Percentiles rank a stretch among this genome's conserved stretches.
Conservation (phyloP, 2,113 vertebrate genomes). For the Prietella phreatophila region DNA sequence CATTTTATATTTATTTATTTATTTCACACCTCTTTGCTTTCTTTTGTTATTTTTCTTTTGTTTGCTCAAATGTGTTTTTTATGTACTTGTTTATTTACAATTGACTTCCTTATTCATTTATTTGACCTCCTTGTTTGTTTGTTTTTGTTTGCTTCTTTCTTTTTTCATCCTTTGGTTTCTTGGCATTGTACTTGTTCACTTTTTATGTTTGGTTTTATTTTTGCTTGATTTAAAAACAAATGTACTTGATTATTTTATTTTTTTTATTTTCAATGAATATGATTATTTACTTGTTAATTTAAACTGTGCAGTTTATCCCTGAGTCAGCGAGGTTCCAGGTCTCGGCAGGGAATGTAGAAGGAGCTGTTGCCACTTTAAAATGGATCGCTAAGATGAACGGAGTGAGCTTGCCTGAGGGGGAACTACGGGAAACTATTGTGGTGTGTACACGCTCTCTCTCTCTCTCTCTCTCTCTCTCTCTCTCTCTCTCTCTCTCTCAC, state of each 20-base stretch:
- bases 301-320: slow-evolving; percentile 80
- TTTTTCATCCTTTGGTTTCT: background rate
- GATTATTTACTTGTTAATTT: background rate
- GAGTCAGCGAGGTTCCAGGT: slow-evolving; percentile 87
- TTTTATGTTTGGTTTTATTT: too few species aligned
- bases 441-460: slow-evolving; percentile 61
- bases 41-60: too few species aligned
- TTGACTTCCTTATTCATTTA: background rate
- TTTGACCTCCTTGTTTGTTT: background rate
- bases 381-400: slow-evolving; percentile 81
- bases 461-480: background rate
- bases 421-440: slow-evolving; percentile 71
- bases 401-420: slow-evolving; percentile 74
- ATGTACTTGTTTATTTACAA: background rate
- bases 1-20: too few species aligned
- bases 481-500: too few species aligned
- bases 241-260: too few species aligned
- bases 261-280: background rate
- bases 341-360: slow-evolving; percentile 76
- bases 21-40: too few species aligned
- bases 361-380: slow-evolving; percentile 76
- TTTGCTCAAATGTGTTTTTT: too few species aligned
- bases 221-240: too few species aligned
- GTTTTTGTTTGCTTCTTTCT: background rate
- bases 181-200: too few species aligned